phyloP scores from a whole-genome alignment of 2,797 vertebrate species.

The Manis crassicaudata region DNA sequence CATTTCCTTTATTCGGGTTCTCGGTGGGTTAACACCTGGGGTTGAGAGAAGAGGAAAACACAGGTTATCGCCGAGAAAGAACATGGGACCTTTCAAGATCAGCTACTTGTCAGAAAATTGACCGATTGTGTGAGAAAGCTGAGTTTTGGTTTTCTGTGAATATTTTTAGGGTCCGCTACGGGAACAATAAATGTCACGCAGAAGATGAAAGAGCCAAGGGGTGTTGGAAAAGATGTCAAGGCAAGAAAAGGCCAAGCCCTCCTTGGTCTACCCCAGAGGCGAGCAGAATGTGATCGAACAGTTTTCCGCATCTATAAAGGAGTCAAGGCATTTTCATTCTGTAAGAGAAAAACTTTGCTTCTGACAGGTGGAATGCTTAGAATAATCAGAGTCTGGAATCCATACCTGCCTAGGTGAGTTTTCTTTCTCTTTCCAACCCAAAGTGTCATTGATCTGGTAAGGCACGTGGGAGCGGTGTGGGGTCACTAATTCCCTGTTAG shows the following conservation, averaged over 20 bases:
- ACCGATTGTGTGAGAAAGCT: not conserved
- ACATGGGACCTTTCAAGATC: not conserved
- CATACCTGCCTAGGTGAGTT: constrained; percentile 84
- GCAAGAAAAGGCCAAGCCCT: constrained; percentile 76
- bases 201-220: constrained; percentile 85
- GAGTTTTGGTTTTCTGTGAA: constrained; percentile 29
- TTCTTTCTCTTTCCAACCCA: not conserved
- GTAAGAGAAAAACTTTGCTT: constrained; percentile 84
- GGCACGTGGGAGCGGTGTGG: not conserved
- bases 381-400: constrained; percentile 88
- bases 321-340: constrained; percentile 87
- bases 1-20: not conserved
- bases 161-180: constrained; percentile 81
- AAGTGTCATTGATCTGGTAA: not conserved
- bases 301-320: constrained; percentile 85
- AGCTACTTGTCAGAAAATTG: not conserved
- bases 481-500: not conserved
- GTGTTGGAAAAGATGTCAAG: constrained; percentile 81
- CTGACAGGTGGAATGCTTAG: constrained; percentile 87
- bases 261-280: constrained; percentile 78
- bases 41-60: not conserved
- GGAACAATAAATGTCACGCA: constrained; percentile 84
- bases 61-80: not conserved
- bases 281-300: constrained; percentile 82
- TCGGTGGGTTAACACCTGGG: not conserved